Evolutionary conservation across 2,888 invertebrate species (phyloP).

Genomic region (Coecobrya sp.): DNA sequence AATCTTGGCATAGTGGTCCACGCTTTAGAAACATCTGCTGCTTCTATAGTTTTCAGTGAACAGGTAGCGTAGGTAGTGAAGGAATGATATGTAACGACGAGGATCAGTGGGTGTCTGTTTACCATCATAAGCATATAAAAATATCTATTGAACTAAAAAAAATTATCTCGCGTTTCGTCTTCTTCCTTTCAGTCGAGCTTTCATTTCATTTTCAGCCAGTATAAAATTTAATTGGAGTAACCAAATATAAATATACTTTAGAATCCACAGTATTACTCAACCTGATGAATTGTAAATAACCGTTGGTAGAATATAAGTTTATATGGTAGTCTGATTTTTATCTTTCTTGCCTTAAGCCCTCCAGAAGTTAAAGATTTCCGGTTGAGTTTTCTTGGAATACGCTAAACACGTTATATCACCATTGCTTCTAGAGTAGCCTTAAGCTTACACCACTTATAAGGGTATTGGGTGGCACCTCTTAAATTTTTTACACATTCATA

Average conservation of each 20-base stretch:
- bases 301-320: not conserved
- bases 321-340: not conserved
- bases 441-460: too few species aligned
- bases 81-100: too few species aligned
- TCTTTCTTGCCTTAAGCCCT: not conserved
- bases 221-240: slow-evolving; percentile 13
- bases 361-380: slow-evolving; percentile 33
- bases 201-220: not conserved
- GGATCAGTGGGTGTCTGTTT: too few species aligned
- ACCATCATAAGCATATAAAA: too few species aligned
- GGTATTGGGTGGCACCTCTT: too few species aligned
- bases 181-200: not conserved
- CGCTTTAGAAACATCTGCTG: too few species aligned
- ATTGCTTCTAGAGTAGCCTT: not conserved
- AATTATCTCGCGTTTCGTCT: not conserved
- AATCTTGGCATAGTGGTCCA: not conserved
- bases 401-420: not conserved
- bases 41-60: too few species aligned
- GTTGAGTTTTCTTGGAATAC: slow-evolving; percentile 12
- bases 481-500: too few species aligned
- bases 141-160: not conserved
- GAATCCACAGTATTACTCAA: not conserved
- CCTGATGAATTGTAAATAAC: not conserved
- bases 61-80: too few species aligned
- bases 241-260: not conserved